Base-by-base conservation (phyloP, 2,888 invertebrate species). In the Pteria penguin region DNA sequence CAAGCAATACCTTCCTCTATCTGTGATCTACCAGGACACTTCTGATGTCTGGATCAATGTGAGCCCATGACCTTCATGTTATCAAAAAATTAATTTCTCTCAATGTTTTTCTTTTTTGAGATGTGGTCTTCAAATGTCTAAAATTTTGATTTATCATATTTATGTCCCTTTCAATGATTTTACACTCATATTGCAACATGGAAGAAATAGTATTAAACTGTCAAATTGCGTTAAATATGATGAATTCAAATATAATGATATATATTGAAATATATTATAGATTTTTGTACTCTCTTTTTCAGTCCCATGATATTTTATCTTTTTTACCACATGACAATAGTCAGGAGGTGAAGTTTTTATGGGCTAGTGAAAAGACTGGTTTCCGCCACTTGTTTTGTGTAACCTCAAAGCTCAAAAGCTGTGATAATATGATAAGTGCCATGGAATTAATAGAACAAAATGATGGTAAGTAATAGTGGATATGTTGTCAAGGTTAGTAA, bases 21-120 rank as follows among this genome's bases (percentile, higher is more conserved):
- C 91, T 78, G 84, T 92, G 8, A 86, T 93, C 31, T 89, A 91
- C 86, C 93, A 94, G 3, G 95, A 95, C 86, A 93, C 93, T 76
- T 95, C 96, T 0, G 94, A 95, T 75, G 94, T 96, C n/a, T 98
- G 98, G 98, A 95, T 98, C 76, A 98, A 98, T 93, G 96, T 98
- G 1, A 91, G 93, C 90, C n/a, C n/a, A n/a, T n/a, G n/a, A n/a
- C n/a, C n/a, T n/a, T n/a, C n/a, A n/a, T n/a, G n/a, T n/a, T n/a
- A n/a, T n/a, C n/a, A n/a, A n/a, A n/a, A n/a, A n/a, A n/a, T n/a
- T n/a, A n/a, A n/a, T n/a, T n/a, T n/a, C n/a, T n/a, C n/a, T n/a
- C n/a, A n/a, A n/a, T n/a, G n/a, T n/a, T n/a, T n/a, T n/a, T n/a
- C n/a, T n/a, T n/a, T n/a, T n/a, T n/a, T n/a, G n/a, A n/a, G n/a